phyloP scores from a whole-genome alignment of 1,140 invertebrate species.

The Camponotus floridanus region DNA sequence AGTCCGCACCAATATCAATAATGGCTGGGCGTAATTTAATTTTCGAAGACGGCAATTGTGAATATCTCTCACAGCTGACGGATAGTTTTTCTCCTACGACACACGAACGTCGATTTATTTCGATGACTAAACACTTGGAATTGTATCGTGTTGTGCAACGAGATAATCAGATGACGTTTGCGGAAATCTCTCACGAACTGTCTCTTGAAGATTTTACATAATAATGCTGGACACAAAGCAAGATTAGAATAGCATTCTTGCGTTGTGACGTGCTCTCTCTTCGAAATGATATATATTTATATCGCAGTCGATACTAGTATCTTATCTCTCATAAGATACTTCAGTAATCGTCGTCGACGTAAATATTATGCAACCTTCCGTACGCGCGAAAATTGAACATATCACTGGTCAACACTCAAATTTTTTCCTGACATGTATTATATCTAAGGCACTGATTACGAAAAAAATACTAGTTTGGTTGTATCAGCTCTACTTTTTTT shows the following conservation, averaged over 20 bases:
- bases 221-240: not conserved
- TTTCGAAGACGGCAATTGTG: not conserved
- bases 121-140: constrained; percentile 43
- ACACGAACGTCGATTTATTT: constrained; percentile 24
- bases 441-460: too few species aligned
- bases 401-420: too few species aligned
- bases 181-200: constrained; percentile 2
- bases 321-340: too few species aligned
- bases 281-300: too few species aligned
- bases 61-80: not conserved
- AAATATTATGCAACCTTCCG: not conserved
- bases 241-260: not conserved
- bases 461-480: too few species aligned
- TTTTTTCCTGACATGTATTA: too few species aligned
- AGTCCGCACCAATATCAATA: constrained; percentile 22
- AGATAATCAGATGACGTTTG: not conserved
- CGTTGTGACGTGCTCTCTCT: not conserved
- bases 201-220: not conserved
- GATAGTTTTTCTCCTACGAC: not conserved
- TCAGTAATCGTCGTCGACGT: not conserved
- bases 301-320: too few species aligned
- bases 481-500: too few species aligned
- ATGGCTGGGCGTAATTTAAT: not conserved
- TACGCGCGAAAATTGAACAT: constrained; percentile 25
- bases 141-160: constrained; percentile 16